A percentile compares a stretch with the other conserved stretches of the same genome.
Conservation (phyloP, 2,888 invertebrate species). For the Polydrusus tereticollis region DNA sequence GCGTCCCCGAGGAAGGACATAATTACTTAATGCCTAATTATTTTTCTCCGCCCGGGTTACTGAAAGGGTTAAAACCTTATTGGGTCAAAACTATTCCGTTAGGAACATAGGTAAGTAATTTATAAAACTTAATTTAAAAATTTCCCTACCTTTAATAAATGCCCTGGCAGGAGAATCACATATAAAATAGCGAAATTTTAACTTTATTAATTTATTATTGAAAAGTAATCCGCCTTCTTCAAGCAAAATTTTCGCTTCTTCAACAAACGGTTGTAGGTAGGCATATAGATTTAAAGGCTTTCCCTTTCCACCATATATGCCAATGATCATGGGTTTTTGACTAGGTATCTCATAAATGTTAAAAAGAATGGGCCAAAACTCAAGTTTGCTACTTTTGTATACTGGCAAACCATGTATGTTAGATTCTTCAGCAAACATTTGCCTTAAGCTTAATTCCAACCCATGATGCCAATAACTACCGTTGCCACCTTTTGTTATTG, state of each 20-base stretch:
- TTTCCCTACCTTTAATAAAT: conserved; percentile 51
- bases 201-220: conserved; percentile 19
- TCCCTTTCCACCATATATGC: conserved; percentile 47
- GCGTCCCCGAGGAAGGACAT: no score
- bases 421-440: no score
- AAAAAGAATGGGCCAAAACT: conserved; percentile 53
- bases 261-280: conserved; percentile 45
- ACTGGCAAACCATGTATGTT: conserved; percentile 45
- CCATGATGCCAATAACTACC: conserved; percentile 24
- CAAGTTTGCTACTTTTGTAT: no score
- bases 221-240: conserved; percentile 29
- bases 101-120: conserved; percentile 49
- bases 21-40: no score
- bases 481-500: background rate
- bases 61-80: no score
- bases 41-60: no score
- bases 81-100: no score
- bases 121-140: background rate
- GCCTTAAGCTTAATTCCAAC: conserved; percentile 1
- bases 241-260: conserved; percentile 44
- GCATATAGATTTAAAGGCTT: conserved; percentile 42
- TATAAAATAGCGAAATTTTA: conserved; percentile 48
- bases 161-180: conserved; percentile 51
- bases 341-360: conserved; percentile 42
- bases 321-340: conserved; percentile 45